These are phyloP conservation scores for Naja naja DNA, from an alignment of 2,113 vertebrate species.

Conservation along the genomic window DNA sequence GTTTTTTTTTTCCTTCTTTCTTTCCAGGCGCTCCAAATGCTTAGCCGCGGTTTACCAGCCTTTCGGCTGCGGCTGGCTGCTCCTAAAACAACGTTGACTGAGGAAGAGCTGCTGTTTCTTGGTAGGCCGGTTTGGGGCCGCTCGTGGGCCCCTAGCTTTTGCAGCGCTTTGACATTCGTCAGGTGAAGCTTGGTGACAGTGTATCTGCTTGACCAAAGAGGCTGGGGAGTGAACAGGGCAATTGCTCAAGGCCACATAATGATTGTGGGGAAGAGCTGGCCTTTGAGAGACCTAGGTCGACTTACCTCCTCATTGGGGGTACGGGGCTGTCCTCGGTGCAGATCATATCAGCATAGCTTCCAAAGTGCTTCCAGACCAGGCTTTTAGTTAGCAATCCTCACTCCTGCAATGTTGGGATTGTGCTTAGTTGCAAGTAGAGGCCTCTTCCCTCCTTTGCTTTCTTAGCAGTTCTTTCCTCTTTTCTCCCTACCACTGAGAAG, in stretches of 20 bases:
- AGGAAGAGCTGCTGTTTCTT: too few relatives aligned
- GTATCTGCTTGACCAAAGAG: background rate
- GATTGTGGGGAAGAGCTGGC: background rate
- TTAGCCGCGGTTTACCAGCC: background rate
- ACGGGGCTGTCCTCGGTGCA: background rate
- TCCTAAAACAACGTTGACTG: background rate
- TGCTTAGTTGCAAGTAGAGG: too few relatives aligned
- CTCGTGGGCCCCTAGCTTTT: background rate
- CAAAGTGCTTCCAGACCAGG: background rate
- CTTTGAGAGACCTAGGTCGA: background rate
- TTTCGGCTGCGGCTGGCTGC: background rate
- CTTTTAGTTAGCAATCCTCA: background rate
- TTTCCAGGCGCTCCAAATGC: background rate
- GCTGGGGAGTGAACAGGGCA: background rate
- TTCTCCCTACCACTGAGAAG: background rate
- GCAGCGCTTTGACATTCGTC: background rate
- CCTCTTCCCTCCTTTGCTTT: background rate
- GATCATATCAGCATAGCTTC: background rate
- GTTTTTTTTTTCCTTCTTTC: too few relatives aligned
- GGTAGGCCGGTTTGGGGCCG: too few relatives aligned
- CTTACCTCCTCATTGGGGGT: background rate
- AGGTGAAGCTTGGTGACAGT: background rate
- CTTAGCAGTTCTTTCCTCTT: background rate
- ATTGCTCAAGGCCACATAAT: background rate
- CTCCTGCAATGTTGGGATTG: background rate